These are phyloP conservation scores for Oceanodroma tethys DNA, from an alignment of 2,113 vertebrate species.

Conservation along the genomic window DNA sequence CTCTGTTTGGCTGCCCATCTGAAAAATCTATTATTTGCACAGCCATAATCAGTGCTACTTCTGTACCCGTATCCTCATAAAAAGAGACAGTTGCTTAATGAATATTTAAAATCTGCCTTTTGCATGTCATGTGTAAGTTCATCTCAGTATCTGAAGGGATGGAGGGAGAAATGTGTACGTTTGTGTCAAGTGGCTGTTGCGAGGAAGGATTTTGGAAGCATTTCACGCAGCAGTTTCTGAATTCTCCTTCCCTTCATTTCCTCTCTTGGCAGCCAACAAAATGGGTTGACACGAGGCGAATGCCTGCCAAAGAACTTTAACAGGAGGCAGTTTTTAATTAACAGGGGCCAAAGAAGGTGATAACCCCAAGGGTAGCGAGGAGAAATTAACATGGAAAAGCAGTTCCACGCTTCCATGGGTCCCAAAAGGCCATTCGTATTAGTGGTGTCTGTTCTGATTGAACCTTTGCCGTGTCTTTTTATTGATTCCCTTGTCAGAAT, in stretches of 20 bases:
- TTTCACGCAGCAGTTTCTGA: not conserved
- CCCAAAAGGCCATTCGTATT: conserved; percentile 71
- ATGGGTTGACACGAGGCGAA: conserved; percentile 63
- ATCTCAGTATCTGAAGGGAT: not conserved
- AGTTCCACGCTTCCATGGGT: conserved; percentile 63
- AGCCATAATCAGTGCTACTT: not conserved
- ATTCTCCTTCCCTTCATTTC: conserved; percentile 21
- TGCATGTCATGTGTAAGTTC: not conserved
- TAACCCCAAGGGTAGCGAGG: conserved; percentile 62
- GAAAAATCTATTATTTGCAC: conserved; percentile 1
- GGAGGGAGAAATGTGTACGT: not conserved
- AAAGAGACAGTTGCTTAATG: not conserved
- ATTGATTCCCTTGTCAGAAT: conserved; percentile 77
- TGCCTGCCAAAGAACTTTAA: conserved; percentile 73
- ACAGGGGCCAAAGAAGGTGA: conserved; percentile 76
- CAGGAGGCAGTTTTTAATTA: conserved; percentile 81
- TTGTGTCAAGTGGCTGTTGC: not conserved
- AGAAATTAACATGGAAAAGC: conserved; percentile 81
- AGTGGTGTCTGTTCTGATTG: conserved; percentile 78
- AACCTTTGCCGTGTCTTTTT: conserved; percentile 75
- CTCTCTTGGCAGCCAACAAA: conserved; percentile 57
- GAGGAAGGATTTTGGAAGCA: not conserved
- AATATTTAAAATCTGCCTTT: not conserved
- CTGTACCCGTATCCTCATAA: not conserved
- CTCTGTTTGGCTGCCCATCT: not conserved